phyloP scores from a whole-genome alignment of 2,113 vertebrate genomes.

The Carassius gibelio region DNA sequence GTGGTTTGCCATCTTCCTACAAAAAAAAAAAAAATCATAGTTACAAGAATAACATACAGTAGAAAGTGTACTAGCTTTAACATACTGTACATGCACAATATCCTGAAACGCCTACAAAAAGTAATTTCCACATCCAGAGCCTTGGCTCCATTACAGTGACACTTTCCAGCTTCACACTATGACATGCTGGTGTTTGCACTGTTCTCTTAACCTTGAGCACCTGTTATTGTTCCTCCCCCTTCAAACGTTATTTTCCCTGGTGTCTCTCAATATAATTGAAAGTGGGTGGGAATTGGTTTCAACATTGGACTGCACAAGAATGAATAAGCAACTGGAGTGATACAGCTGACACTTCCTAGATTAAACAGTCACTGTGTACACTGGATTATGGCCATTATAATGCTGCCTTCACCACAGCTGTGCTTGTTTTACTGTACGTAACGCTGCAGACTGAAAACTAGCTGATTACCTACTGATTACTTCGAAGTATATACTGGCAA shows the following conservation, averaged over 20 bases:
- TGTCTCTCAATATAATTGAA: constrained; percentile 52
- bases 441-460: not conserved
- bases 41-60: not conserved
- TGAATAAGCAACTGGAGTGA: constrained; percentile 45
- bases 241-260: constrained; percentile 55
- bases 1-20: not conserved
- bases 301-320: constrained; percentile 47
- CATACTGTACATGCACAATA: constrained; percentile 42
- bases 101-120: constrained; percentile 37
- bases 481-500: not conserved
- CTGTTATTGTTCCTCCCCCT: constrained; percentile 37
- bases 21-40: not conserved
- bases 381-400: constrained; percentile 37
- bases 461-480: not conserved
- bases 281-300: constrained; percentile 49
- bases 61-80: constrained; percentile 21
- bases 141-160: constrained; percentile 47
- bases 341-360: constrained; percentile 41
- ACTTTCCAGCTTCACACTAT: constrained; percentile 43
- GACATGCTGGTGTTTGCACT: constrained; percentile 48
- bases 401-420: constrained; percentile 41
- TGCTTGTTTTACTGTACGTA: constrained; percentile 26
- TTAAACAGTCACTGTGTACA: constrained; percentile 38
- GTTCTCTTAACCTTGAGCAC: constrained; percentile 61
- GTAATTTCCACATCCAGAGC: constrained; percentile 23